Conservation (phyloP, 2,113 vertebrate species). For the Centrocercus urophasianus region DNA sequence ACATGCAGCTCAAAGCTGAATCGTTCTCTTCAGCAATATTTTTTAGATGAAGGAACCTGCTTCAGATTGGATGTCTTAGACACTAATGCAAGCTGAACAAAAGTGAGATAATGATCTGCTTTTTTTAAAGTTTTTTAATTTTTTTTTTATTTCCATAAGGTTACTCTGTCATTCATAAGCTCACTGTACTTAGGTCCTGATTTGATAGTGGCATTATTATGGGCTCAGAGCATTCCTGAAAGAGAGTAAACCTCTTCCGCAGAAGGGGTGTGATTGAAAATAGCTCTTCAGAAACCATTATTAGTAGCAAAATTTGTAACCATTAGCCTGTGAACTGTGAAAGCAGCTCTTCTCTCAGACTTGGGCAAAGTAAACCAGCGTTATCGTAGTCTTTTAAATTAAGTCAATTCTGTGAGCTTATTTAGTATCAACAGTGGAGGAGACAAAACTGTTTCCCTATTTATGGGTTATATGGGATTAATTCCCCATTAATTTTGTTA, state of each 20-base stretch:
- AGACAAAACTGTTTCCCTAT: not conserved
- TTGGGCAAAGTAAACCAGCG: not conserved
- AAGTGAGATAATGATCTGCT: not conserved
- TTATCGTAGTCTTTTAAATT: not conserved
- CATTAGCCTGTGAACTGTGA: not conserved
- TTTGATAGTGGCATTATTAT: not conserved
- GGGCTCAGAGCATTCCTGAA: not conserved
- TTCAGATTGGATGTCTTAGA: conserved; percentile 7
- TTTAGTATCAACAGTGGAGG: not conserved
- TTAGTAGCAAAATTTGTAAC: not conserved
- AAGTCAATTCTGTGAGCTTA: not conserved
- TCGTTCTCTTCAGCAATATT: not conserved
- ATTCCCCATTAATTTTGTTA: not conserved
- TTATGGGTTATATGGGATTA: not conserved
- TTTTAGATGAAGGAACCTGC: conserved; percentile 24
- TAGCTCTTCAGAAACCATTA: not conserved
- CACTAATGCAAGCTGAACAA: conserved; percentile 9
- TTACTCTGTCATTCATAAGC: not conserved
- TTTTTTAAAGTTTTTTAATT: not conserved
- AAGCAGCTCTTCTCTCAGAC: not conserved
- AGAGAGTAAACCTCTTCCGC: not conserved
- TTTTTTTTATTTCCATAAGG: not conserved
- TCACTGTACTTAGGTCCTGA: not conserved
- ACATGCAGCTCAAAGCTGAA: conserved; percentile 1
- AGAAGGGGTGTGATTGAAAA: not conserved